phyloP scores from a whole-genome alignment of 2,888 invertebrate species.

The Cremastinae sp. region DNA sequence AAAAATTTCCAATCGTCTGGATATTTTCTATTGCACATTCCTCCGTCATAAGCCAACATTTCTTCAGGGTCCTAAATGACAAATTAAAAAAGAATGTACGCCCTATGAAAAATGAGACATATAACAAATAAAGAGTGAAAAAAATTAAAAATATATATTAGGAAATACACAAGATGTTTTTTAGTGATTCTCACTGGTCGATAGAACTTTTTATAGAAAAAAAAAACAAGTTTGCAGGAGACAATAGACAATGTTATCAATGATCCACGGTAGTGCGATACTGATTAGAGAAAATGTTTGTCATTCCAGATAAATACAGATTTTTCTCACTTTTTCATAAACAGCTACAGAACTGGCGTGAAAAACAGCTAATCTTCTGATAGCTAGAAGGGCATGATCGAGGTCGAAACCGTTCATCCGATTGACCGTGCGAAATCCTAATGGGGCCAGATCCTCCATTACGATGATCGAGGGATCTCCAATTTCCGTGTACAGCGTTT shows the following conservation, averaged over 20 bases:
- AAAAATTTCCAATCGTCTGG: slow-evolving; percentile 60
- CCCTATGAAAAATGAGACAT: too few relatives aligned
- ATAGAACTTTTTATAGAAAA: too few relatives aligned
- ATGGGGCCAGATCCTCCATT: slow-evolving; percentile 83
- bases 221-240: too few relatives aligned
- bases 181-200: too few relatives aligned
- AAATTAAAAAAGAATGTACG: not conserved
- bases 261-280: not conserved
- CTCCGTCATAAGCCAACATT: slow-evolving; percentile 60
- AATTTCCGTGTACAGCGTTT: slow-evolving; percentile 67
- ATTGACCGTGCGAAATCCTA: slow-evolving; percentile 82
- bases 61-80: slow-evolving; percentile 68
- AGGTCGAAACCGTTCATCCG: slow-evolving; percentile 82
- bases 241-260: too few relatives aligned
- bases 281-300: not conserved
- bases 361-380: slow-evolving; percentile 82
- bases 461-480: slow-evolving; percentile 78
- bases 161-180: too few relatives aligned
- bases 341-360: slow-evolving; percentile 83
- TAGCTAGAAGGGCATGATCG: slow-evolving; percentile 81
- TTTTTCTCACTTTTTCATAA: slow-evolving; percentile 80
- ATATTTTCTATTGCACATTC: slow-evolving; percentile 55
- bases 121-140: too few relatives aligned
- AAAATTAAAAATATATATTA: too few relatives aligned
- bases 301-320: not conserved